Base-by-base conservation (phyloP, 2,888 invertebrate genomes). In the Entomobrya proxima region DNA sequence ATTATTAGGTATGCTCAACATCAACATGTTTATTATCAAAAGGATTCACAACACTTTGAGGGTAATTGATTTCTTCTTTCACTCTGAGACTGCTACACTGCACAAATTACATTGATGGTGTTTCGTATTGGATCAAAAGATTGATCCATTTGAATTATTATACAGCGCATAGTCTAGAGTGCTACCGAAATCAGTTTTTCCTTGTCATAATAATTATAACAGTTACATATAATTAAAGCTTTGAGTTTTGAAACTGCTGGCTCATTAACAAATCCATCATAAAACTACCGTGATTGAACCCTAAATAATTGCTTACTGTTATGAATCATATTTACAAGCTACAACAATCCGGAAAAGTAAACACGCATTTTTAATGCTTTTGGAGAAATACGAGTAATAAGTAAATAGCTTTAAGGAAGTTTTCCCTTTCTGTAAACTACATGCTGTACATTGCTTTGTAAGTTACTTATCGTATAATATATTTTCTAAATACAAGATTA, bases 41-140 rank as follows among this genome's bases (percentile, higher is more conserved):
- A 72, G 44, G 47, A 72, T 72, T 72, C 72, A 72, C 72, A 72
- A 72, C 72, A 72, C 72, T 27, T 72, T 72, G 72, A 72, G 72
- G 72, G 30, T 72, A 47, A 27, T 47, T 15, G 30, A 72, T 72
- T 47, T 72, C 72, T 30, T 21, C 40, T 37, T 30, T 67, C 24
- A 40, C 24, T 1, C 11, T 67, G 40, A 21, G n/a, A 40, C 4
- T 64, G 64, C 1, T 13, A 9, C 44, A 40, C 44, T 40, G 44
- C 7, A 7, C 15, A 15, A 40, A 11, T 15, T 40, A 15, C 44
- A 7, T 40, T 7, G 15, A 40, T 15, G 15, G 15, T 40, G 44
- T 40, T 15, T 11, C 15, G 9, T 11, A 11, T 15, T 40, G 9
- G 44, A 15, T 15, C 24, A 24, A 58, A 18, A 55, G 55, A 18